These are phyloP conservation scores for Sardina pilchardus DNA, from an alignment of 2,113 vertebrate species.

Conservation along the genomic window DNA sequence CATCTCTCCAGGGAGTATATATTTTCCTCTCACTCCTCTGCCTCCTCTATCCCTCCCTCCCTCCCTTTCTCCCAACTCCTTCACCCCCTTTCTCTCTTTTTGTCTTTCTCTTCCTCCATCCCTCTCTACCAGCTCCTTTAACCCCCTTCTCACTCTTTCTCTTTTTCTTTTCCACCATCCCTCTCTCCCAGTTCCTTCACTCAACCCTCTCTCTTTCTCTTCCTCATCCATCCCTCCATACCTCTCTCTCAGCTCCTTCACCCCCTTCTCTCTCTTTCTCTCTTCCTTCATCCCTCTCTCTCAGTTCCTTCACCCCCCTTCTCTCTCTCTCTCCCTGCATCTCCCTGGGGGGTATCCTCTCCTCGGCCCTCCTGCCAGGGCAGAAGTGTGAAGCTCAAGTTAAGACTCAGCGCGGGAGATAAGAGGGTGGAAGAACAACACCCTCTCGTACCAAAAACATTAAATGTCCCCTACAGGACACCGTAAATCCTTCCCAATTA, in stretches of 20 bases:
- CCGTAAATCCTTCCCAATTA: slow-evolving; percentile 51
- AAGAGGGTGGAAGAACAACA: slow-evolving; percentile 38
- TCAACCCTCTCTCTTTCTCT: not conserved
- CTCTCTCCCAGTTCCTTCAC: not conserved
- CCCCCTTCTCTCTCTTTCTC: not conserved
- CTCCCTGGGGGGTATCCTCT: slow-evolving; percentile 25
- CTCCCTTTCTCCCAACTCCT: no score
- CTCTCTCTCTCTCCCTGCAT: not conserved
- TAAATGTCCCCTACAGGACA: slow-evolving; percentile 43
- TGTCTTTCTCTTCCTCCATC: not conserved
- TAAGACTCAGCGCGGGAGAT: slow-evolving; percentile 43
- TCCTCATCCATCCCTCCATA: not conserved
- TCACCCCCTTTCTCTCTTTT: not conserved
- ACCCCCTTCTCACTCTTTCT: not conserved
- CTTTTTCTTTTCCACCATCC: not conserved
- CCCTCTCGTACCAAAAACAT: slow-evolving; percentile 6
- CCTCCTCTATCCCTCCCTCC: not conserved
- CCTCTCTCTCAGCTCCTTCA: not conserved
- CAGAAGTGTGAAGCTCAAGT: slow-evolving; percentile 51
- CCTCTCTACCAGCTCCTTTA: no score
- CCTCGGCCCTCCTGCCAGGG: not conserved
- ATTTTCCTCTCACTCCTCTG: not conserved
- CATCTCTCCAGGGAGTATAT: no score
- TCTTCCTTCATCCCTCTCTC: not conserved
- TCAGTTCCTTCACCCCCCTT: not conserved